Evolutionary conservation across 2,888 invertebrate genomes (phyloP).

Genomic region (Eutolmus rufibarbis): DNA sequence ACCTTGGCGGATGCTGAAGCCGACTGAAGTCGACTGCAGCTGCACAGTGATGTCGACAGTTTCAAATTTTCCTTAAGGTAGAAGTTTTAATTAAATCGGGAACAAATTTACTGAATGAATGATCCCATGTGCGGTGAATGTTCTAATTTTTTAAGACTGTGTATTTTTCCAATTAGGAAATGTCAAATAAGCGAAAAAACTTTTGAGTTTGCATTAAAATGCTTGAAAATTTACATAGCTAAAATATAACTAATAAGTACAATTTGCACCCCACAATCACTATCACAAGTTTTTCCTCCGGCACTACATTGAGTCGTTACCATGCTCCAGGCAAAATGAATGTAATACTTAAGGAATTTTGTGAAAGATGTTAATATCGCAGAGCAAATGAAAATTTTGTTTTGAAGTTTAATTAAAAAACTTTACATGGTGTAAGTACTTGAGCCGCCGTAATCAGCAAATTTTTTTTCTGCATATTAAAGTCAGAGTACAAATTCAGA

Average conservation of each 20-base stretch:
- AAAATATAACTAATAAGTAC: neutral
- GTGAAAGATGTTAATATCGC: neutral
- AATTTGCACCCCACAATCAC: neutral
- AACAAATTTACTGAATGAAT: neutral
- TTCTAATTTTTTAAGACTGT: neutral
- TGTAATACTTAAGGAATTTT: neutral
- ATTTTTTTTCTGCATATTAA: neutral
- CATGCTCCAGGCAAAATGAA: neutral
- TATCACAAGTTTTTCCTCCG: neutral
- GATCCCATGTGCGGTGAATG: neutral
- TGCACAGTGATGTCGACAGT: neutral
- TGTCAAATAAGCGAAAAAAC: neutral
- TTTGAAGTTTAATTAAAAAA: slow-evolving; percentile 44
- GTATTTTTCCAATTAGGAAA: neutral
- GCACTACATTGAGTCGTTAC: neutral
- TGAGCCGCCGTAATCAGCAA: neutral
- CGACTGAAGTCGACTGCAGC: neutral
- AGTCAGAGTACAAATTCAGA: neutral
- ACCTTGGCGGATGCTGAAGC: neutral
- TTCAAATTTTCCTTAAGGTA: neutral
- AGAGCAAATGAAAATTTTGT: slow-evolving; percentile 29
- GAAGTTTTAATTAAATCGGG: neutral
- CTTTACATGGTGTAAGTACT: slow-evolving; percentile 35
- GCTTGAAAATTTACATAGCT: neutral
- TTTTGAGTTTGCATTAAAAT: neutral